Conservation (phyloP, 2,113 vertebrate species). For the Mobula birostris region DNA sequence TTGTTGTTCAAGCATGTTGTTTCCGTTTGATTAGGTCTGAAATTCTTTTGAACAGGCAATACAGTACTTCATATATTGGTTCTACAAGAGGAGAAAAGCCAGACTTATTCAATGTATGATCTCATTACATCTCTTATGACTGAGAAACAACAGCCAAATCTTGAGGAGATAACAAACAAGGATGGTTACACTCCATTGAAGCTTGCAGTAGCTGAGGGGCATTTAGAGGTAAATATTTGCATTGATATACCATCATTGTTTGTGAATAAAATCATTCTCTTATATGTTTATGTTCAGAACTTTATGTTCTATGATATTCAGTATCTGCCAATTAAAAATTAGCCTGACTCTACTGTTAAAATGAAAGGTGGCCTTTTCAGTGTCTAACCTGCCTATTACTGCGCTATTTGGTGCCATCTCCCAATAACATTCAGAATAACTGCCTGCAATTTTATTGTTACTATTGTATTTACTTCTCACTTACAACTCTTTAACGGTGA, state of each 20-base stretch:
- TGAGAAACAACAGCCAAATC: background rate
- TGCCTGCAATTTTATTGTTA: background rate
- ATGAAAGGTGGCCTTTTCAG: background rate
- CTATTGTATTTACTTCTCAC: background rate
- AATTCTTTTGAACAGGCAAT: conserved; percentile 36
- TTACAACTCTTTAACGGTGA: background rate
- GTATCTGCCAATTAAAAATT: background rate
- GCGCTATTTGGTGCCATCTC: background rate
- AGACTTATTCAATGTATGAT: background rate
- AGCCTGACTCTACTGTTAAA: background rate
- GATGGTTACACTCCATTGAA: background rate
- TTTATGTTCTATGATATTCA: background rate
- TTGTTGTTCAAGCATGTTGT: background rate
- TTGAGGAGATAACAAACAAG: background rate
- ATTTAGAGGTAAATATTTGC: conserved; percentile 37
- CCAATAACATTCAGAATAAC: background rate
- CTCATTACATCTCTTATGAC: conserved; percentile 28
- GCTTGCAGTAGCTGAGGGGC: background rate
- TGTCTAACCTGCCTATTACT: background rate
- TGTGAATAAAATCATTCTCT: too few species aligned
- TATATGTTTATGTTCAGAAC: too few species aligned
- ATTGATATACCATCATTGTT: too few species aligned
- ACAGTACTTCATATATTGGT: background rate
- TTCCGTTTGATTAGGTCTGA: background rate
- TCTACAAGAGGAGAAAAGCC: background rate